Evolutionary conservation across 2,797 vertebrate genomes (phyloP).

Genomic region (Triplophysa bombifrons): DNA sequence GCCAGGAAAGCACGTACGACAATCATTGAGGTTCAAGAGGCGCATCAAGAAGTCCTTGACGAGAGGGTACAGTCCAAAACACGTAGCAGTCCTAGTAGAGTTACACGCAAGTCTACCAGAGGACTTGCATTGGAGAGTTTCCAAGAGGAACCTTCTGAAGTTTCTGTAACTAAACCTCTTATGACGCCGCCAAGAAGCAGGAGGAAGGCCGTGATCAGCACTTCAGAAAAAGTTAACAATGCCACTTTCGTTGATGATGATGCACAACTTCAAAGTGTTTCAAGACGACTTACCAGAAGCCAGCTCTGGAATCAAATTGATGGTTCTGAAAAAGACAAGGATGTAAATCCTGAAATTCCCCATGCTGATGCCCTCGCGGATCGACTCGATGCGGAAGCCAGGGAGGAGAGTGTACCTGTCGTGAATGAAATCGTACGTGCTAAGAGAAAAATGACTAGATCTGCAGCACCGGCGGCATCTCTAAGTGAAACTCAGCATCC

Average conservation of each 20-base stretch:
- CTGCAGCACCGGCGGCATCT: neutral
- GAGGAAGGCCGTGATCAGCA: constrained; percentile 59
- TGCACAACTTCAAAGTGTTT: constrained; percentile 31
- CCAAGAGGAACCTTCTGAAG: constrained; percentile 64
- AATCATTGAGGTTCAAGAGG: constrained; percentile 20
- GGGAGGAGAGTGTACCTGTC: constrained; percentile 57
- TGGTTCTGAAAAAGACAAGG: constrained; percentile 40
- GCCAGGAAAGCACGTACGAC: constrained; percentile 52
- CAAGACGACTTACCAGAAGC: constrained; percentile 61
- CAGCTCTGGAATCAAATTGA: constrained; percentile 69
- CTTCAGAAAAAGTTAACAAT: constrained; percentile 45
- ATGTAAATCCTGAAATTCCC: constrained; percentile 68
- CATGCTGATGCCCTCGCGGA: constrained; percentile 73
- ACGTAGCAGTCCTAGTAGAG: constrained; percentile 57
- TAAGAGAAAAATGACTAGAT: constrained; percentile 60
- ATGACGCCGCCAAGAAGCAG: constrained; percentile 69
- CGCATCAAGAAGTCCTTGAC: constrained; percentile 17
- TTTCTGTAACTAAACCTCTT: constrained; percentile 49
- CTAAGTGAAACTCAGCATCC: neutral
- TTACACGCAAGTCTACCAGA: constrained; percentile 64
- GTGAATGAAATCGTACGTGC: constrained; percentile 61
- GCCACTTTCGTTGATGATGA: constrained; percentile 30
- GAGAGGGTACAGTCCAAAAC: constrained; percentile 24
- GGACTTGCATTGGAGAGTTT: constrained; percentile 59
- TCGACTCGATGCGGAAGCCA: constrained; percentile 70